Base-by-base conservation (phyloP, 2,797 vertebrate genomes). In the Luscinia megarhynchos region DNA sequence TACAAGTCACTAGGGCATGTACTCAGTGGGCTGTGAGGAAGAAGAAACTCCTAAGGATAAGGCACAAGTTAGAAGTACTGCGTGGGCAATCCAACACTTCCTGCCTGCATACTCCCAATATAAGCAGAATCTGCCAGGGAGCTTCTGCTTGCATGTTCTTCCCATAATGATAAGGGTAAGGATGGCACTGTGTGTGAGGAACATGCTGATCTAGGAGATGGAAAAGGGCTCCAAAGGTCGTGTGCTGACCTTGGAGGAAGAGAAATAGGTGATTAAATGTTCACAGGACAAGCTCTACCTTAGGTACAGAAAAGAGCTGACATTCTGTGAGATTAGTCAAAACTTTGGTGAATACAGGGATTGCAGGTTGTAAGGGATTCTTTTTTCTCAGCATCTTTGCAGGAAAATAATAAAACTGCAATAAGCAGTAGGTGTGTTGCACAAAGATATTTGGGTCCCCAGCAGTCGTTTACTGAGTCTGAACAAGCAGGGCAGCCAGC, bases 101-200 rank as follows among this genome's bases (percentile, higher is more conserved):
- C 78, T 90, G 66, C 77, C 84, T 96, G 78, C 67, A 2, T 72
- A 20, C 91, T 93, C 69, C 82, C 62, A 70, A 21, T 82, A 43
- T 66, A 84, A 93, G 63, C 58, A 34, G 72, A n/a, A 90, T 78
- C 78, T 94, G 87, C 80, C 43, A 66, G 76, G 78, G 87, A 93
- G 59, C 84, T 94, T 90, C 85, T 91, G 77, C 90, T 88, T 14
- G 38, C 0, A 1, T 82, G 7, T 72, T 77, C 91, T 93, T 85
- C 84, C 74, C 32, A 14, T 38, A 21, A 26, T 15, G 89, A 66
- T 93, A 82, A 79, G 69, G 73, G 62, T 58, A 61, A 7, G 7
- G 16, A 9, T 75, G 66, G n/a, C 41, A 14, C 43, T 43, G 41
- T 67, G 3, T 57, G 48, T 55, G 81, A 79, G 58, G 83, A 95